These are phyloP conservation scores for Allophyes oxyacanthae DNA, from an alignment of 2,888 invertebrate genomes.

Conservation along the genomic window DNA sequence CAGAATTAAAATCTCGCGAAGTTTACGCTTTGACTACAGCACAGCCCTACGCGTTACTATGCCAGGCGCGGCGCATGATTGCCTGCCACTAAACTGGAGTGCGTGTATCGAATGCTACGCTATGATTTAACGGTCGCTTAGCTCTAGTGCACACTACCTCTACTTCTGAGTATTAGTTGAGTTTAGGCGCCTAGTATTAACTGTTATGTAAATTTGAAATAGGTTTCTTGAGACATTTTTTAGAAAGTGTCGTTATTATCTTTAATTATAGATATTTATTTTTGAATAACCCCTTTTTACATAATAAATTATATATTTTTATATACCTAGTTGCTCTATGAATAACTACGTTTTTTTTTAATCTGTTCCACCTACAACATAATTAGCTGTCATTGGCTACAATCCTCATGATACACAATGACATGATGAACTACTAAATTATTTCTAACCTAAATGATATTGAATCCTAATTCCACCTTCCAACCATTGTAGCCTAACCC, in stretches of 20 bases:
- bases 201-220: constrained; percentile 5
- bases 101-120: constrained; percentile 74
- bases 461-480: background rate
- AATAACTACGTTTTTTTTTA: too few species aligned
- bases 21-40: constrained; percentile 22
- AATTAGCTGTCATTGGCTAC: too few species aligned
- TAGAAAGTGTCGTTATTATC: too few species aligned
- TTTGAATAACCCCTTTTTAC: too few species aligned
- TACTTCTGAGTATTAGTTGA: constrained; percentile 36
- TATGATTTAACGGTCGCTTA: constrained; percentile 60
- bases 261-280: too few species aligned
- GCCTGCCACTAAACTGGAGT: constrained; percentile 78
- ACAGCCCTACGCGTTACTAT: constrained; percentile 64
- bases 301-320: too few species aligned
- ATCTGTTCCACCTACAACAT: too few species aligned
- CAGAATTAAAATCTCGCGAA: too few species aligned
- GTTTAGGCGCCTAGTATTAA: constrained; percentile 20
- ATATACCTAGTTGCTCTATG: too few species aligned
- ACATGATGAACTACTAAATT: too few species aligned
- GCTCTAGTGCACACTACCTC: constrained; percentile 36
- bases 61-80: constrained; percentile 69
- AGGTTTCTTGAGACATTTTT: background rate
- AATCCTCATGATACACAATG: too few species aligned
- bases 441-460: too few species aligned
- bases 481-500: constrained; percentile 40